Conservation (phyloP, 2,888 invertebrate species). For the Pteria penguin region DNA sequence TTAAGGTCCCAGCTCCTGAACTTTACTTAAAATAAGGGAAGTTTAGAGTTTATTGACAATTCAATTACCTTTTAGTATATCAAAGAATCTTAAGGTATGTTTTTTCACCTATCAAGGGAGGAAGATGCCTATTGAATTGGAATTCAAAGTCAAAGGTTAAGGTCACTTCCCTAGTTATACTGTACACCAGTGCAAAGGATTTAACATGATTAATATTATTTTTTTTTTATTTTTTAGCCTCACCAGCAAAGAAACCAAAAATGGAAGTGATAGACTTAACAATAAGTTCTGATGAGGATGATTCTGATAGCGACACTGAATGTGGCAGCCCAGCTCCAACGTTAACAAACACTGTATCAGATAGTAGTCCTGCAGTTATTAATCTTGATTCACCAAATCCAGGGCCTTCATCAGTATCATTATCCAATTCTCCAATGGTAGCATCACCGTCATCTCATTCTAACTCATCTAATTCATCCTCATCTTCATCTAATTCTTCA, state of each 20-base stretch:
- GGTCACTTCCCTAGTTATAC: no score
- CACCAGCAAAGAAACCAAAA: slow-evolving; percentile 60
- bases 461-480: slow-evolving; percentile 51
- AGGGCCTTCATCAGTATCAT: slow-evolving; percentile 41
- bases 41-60: no score
- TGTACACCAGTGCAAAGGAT: no score
- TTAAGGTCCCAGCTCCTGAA: no score
- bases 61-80: no score
- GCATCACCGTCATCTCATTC: slow-evolving; percentile 45
- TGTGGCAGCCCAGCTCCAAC: slow-evolving; percentile 32
- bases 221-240: slow-evolving; percentile 36
- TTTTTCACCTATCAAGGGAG: no score
- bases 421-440: slow-evolving; percentile 40
- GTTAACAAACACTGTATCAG: slow-evolving; percentile 50
- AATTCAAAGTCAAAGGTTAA: no score
- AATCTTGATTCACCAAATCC: slow-evolving; percentile 60
- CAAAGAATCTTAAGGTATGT: no score
- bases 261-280: slow-evolving; percentile 76
- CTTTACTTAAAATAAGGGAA: no score
- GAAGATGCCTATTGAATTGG: no score
- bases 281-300: slow-evolving; percentile 72
- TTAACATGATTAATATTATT: background rate
- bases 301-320: slow-evolving; percentile 52
- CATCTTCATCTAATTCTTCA: slow-evolving; percentile 49
- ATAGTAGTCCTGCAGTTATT: slow-evolving; percentile 69